Evolutionary conservation across 2,888 invertebrate genomes (phyloP), one percentile per base, ranked within the genome.

Genomic region (Diloba caeruleocephala): DNA sequence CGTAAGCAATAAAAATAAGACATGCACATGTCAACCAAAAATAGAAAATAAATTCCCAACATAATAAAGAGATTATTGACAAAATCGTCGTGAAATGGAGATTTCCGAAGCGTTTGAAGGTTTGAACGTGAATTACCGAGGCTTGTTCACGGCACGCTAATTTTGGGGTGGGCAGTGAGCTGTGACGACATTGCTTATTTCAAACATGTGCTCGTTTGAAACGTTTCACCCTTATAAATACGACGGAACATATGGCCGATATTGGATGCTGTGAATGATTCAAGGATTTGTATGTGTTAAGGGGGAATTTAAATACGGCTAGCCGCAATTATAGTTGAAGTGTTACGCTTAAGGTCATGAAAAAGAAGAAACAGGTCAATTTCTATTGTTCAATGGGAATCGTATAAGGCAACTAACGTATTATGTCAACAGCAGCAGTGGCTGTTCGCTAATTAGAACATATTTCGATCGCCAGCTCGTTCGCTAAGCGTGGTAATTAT

Each of bases 141-240:
- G 43, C 52, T 53, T 46, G 54, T 73, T 68, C 57, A 65, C 65
- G 55, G 53, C 44, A 52, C 54, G 54, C 49, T 68, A 51, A 71
- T 71, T 67, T 68, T 21, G 52, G 58, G 61, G 66, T 54, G 63
- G 37, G 64, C 71, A 71, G 46, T 55, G 71, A 67, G 52, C 55
- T 68, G 62, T 72, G 65, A 61, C 49, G 64, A 55, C 63, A 79
- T 79, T 79, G 79, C 66, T 71, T 71, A 78, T 78, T 77, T 71
- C 31, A 44, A 56, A 65, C 64, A 71, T 57, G 70, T 69, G 71
- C 71, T 63, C 72, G 59, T 76, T 77, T 71, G 62, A 68, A 62
- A 59, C 48, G 38, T 42, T 51, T 43, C 36, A 37, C 31, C 51
- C 33, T 34, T 39, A 37, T 49, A 52, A 44, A 59, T 50, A 62